Base-by-base conservation (phyloP, 2,888 invertebrate genomes). In the Leucania comma region DNA sequence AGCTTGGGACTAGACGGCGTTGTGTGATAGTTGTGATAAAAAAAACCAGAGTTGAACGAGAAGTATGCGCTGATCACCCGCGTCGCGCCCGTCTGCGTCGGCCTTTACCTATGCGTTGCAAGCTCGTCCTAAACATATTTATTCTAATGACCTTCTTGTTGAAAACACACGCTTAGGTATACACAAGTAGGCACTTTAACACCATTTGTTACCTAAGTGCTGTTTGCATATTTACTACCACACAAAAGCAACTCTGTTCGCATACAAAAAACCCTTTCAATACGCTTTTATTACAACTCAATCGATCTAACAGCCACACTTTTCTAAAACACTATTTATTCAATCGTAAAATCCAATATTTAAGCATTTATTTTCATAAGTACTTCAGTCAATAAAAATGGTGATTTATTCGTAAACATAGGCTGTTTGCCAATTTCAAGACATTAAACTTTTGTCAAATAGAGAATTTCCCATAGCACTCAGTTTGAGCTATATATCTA, bases 401-500 rank as follows among this genome's bases (percentile, higher is more conserved):
- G 26, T 69, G 32, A 69, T 59, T 57, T 56, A 61, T 75, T 50
- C 38, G 42, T 70, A 48, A 65, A 70, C 48, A 57, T 26, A 17
- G 29, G 48, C 32, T 68, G 54, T 81, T 76, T 81, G 50, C 54
- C 22, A 42, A 81, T 50, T 57, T 64, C 12, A 63, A 51, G 59
- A 74, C 26, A 32, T 54, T 58, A 17, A 62, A 54, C 10, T 50
- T 64, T 73, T 42, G 42, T 12, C 54, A 75, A 77, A 80, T 12
- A 65, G 9, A 65, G 20, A 75, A 58, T 54, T 80, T 78, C 80
- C 53, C 64, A 78, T 38, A 51, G 35, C 81, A 61, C 64, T 75
- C 29, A 58, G 35, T 48, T 12, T 61, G 17, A 64, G 35, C 58
- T 56, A 56, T 61, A 64, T 35, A 56, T 22, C 42, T 35, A 29